Conservation (phyloP, 2,888 invertebrate genomes). For the Archips xylosteana region DNA sequence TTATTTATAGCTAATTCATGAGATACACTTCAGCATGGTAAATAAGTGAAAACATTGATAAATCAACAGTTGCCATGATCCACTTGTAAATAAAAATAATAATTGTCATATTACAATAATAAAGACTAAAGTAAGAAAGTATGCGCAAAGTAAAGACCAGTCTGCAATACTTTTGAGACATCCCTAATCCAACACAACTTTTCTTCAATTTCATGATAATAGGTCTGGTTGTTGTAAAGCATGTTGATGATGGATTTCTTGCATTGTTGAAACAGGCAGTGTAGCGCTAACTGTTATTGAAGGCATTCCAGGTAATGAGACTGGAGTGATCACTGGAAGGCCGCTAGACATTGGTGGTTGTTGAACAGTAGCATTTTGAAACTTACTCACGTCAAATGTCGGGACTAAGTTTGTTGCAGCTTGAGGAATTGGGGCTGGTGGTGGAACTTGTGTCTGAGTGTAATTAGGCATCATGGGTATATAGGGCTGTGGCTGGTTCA, state of each 20-base stretch:
- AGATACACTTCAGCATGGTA: slow-evolving; percentile 1
- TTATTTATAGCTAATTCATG: not conserved
- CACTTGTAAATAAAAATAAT: slow-evolving; percentile 46
- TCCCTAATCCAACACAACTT: slow-evolving; percentile 42
- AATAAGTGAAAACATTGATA: slow-evolving; percentile 34
- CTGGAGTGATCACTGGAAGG: slow-evolving; percentile 87
- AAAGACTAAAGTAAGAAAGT: slow-evolving; percentile 57
- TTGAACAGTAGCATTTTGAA: slow-evolving; percentile 66
- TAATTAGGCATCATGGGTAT: slow-evolving; percentile 82
- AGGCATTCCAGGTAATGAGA: slow-evolving; percentile 91
- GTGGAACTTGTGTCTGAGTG: slow-evolving; percentile 62
- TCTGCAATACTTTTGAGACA: slow-evolving; percentile 54
- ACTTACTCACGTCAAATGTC: slow-evolving; percentile 78
- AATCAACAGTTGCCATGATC: slow-evolving; percentile 52
- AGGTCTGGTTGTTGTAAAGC: slow-evolving; percentile 75
- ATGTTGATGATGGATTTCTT: slow-evolving; percentile 82
- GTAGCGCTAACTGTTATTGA: slow-evolving; percentile 92
- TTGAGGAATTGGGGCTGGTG: slow-evolving; percentile 53
- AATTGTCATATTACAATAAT: slow-evolving; percentile 56
- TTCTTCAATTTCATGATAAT: slow-evolving; percentile 69
- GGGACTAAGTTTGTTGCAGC: slow-evolving; percentile 67
- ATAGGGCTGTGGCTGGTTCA: slow-evolving; percentile 83
- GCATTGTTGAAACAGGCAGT: slow-evolving; percentile 86
- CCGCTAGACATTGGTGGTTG: slow-evolving; percentile 69
- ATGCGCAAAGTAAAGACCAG: slow-evolving; percentile 53